These are phyloP conservation scores for Leptodactylus fallax DNA, from an alignment of 2,797 vertebrate species.

Conservation along the genomic window DNA sequence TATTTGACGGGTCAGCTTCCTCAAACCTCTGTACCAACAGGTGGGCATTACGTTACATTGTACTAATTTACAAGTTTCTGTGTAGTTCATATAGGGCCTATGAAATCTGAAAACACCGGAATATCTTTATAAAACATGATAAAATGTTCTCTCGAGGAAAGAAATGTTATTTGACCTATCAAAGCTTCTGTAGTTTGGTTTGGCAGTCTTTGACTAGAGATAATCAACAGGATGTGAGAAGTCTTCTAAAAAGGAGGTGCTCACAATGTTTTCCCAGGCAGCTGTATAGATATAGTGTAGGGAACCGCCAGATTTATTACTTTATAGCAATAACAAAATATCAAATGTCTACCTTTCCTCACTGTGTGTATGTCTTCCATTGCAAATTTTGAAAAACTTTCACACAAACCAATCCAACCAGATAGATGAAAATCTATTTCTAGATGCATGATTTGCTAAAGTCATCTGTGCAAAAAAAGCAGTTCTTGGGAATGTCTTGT, in stretches of 20 bases:
- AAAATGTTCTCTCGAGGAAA: constrained; percentile 43
- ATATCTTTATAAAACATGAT: constrained; percentile 14
- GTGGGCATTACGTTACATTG: constrained; percentile 24
- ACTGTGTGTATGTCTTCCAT: neutral
- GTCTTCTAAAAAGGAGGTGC: constrained; percentile 19
- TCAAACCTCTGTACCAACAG: constrained; percentile 18
- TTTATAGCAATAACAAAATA: neutral
- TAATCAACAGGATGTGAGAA: constrained; percentile 47
- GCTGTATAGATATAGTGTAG: neutral
- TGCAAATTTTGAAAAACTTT: neutral
- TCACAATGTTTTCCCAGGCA: constrained; percentile 8
- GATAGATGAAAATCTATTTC: neutral
- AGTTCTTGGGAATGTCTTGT: no score
- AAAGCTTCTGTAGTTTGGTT: neutral
- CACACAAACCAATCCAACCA: neutral
- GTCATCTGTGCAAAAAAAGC: no score
- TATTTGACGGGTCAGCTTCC: constrained; percentile 54
- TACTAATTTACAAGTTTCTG: neutral
- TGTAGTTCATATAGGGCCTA: neutral
- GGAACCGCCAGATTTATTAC: neutral
- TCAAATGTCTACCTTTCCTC: neutral
- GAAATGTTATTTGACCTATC: constrained; percentile 1
- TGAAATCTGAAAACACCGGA: neutral
- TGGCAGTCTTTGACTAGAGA: constrained; percentile 37
- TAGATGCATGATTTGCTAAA: no score